Evolutionary conservation across 2,113 vertebrate species (phyloP), one percentile per base, ranked within the genome.

Genomic region (Eira barbara): DNA sequence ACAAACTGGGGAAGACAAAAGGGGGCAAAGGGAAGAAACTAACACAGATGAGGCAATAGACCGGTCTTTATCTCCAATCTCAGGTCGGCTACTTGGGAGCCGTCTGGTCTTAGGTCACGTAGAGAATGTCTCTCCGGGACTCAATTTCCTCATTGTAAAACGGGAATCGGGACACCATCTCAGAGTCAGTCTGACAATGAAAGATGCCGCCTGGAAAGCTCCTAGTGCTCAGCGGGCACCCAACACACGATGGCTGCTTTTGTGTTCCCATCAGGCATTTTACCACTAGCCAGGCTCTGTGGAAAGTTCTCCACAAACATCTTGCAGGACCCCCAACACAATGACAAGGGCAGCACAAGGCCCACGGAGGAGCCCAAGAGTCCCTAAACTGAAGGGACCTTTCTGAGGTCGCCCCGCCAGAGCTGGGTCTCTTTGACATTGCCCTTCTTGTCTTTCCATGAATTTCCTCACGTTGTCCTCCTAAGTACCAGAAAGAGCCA

Each of bases 161-260:
- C 12, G 36, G 67, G 34, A 85, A n/a, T 34, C 45, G 55, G 67
- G 42, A 74, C 71, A 57, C 1, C 2, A 36, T 42, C 69, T 79
- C 45, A 81, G 29, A 67, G 67, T 8, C 9, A 25, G 31, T n/a
- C 27, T 61, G 52, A 88, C 9, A 20, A 61, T 14, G 10, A 73
- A 31, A 61, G 57, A 59, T 0, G 1, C 76, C 49, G 31, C 25
- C 31, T 0, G 10, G 17, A 36, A 61, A 61, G 23, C 79, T 69
- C 42, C 18, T 2, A 39, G 57, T 0, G 29, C 34, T 7, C 0
- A 0, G 14, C 0, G 0, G 80, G 39, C 34, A 74, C 34, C 83
- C 20, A 47, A 49, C 23, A 65, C 13, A 9, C 0, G 4, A 55
- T 3, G 11, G 65, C 74, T 57, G 57, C 42, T 31, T 67, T 57